These are phyloP conservation scores for Bergia puertoricense DNA, from an alignment of 92 coral and sea anemone species.

Conservation along the genomic window DNA sequence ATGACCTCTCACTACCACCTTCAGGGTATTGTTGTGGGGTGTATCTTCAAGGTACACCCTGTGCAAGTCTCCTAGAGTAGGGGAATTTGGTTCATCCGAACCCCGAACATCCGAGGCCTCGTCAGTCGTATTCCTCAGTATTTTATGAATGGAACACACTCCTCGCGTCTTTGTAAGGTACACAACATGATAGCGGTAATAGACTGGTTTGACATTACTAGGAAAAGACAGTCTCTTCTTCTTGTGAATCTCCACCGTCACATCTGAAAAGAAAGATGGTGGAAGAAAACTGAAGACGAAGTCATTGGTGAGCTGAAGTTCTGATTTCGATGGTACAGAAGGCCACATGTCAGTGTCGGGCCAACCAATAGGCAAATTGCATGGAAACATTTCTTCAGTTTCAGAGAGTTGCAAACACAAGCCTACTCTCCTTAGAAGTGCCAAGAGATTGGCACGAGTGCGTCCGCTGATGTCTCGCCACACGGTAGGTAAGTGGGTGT, in stretches of 20 bases:
- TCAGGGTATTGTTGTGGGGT: constrained; percentile 27
- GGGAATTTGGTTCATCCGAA: not conserved
- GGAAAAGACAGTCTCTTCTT: constrained; percentile 27
- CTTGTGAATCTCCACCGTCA: constrained; percentile 35
- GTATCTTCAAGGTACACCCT: constrained; percentile 38
- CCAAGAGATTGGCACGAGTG: not conserved
- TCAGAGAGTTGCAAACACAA: constrained; percentile 14
- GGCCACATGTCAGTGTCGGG: constrained; percentile 38
- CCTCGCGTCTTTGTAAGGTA: constrained; percentile 5
- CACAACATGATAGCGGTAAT: constrained; percentile 24
- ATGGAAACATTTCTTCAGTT: constrained; percentile 24
- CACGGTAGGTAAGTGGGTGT: not conserved
- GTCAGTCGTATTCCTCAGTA: not conserved
- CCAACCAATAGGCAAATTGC: constrained; percentile 37
- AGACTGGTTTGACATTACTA: constrained; percentile 9
- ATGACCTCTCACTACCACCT: constrained; percentile 20
- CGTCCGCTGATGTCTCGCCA: constrained; percentile 14
- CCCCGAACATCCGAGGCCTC: not conserved
- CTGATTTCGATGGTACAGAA: constrained; percentile 6
- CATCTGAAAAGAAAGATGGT: constrained; percentile 36
- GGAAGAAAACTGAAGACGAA: constrained; percentile 29
- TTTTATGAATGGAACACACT: not conserved
- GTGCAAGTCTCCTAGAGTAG: constrained; percentile 15
- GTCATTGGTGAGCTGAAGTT: constrained; percentile 26
- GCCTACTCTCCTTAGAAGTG: constrained; percentile 34